These are phyloP conservation scores for Rhagium mordax DNA, from an alignment of 2,888 invertebrate genomes.

Conservation along the genomic window DNA sequence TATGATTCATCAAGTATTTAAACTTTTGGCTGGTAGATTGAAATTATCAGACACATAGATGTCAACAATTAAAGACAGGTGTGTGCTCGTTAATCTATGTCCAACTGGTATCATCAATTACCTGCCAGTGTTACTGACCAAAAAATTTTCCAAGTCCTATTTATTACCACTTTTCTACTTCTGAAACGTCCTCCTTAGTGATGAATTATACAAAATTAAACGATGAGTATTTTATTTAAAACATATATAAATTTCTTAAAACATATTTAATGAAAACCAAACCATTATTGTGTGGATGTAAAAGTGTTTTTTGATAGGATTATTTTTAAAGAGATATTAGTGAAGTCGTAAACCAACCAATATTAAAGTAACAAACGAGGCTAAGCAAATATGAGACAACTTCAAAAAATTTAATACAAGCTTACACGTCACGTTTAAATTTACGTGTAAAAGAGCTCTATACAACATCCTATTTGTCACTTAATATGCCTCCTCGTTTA, in stretches of 20 bases:
- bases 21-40: not conserved
- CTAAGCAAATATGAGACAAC: not conserved
- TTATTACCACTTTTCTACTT: not conserved
- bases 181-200: slow-evolving; percentile 12
- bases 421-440: not conserved
- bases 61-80: slow-evolving; percentile 19
- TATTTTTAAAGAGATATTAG: not conserved
- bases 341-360: not conserved
- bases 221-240: not conserved
- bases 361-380: not conserved
- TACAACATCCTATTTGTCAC: not conserved
- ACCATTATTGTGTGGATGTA: too few relatives aligned
- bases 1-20: not conserved
- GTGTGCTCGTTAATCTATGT: slow-evolving; percentile 14
- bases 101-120: slow-evolving; percentile 26
- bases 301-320: not conserved
- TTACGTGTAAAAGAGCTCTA: not conserved
- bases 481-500: not conserved
- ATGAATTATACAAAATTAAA: slow-evolving; percentile 5
- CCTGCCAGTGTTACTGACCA: slow-evolving; percentile 10
- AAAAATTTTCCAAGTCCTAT: slow-evolving; percentile 10
- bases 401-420: not conserved
- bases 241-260: not conserved
- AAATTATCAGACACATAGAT: not conserved
- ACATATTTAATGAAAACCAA: too few relatives aligned